A percentile compares a stretch with the other conserved stretches of the same genome.
These are phyloP conservation scores for Acrocephalus kingi DNA, from an alignment of 2,113 vertebrate genomes.

Conservation along the genomic window DNA sequence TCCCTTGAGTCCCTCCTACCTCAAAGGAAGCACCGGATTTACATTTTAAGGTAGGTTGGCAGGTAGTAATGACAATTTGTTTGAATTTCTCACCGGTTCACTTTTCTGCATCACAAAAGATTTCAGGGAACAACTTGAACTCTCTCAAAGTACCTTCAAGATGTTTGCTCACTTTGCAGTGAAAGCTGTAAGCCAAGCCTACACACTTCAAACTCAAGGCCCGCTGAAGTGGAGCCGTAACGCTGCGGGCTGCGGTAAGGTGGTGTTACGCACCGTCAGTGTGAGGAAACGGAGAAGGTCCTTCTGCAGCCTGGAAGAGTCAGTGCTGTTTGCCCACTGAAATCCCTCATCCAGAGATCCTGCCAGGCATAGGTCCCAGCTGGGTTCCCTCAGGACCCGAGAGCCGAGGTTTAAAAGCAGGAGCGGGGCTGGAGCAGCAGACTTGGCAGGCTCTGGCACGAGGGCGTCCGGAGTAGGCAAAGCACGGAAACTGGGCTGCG, in stretches of 20 bases:
- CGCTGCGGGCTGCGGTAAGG: not conserved
- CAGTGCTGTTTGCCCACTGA: not conserved
- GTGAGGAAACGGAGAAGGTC: not conserved
- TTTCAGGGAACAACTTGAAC: not conserved
- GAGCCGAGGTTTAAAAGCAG: not conserved
- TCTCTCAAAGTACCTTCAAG: not conserved
- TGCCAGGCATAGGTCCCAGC: too few relatives aligned
- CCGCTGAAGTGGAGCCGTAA: not conserved
- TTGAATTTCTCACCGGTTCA: not conserved
- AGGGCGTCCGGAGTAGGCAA: not conserved
- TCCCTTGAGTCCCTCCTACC: not conserved
- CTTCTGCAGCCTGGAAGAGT: not conserved
- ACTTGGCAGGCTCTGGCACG: not conserved
- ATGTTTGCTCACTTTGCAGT: not conserved
- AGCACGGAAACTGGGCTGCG: not conserved
- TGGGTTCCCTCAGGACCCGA: not conserved
- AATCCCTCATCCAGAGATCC: not conserved
- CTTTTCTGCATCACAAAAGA: not conserved
- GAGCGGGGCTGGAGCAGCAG: not conserved
- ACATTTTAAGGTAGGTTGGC: not conserved
- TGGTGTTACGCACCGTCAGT: not conserved
- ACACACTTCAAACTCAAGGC: not conserved
- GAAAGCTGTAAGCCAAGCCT: not conserved
- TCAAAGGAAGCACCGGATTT: not conserved
- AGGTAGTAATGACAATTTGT: not conserved